Evolutionary conservation across 1,140 invertebrate genomes (phyloP), one percentile per base, ranked within the genome.

Genomic region (Spodoptera litura): DNA sequence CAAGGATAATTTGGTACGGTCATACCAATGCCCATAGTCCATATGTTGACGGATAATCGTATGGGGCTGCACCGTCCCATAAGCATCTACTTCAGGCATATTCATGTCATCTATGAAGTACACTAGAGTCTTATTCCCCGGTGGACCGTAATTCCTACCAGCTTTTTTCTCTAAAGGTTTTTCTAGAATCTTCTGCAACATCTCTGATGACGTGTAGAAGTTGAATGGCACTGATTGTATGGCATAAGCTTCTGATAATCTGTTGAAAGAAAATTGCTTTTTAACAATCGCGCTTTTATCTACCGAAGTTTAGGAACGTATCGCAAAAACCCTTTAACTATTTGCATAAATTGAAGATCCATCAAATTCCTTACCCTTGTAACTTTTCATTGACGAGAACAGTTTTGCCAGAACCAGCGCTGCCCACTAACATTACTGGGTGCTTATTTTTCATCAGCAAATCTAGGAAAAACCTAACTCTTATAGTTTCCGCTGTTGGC

Each of bases 91-190:
- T 95, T 99, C 98, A 13, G 99, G 98, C 98, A 99, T 99, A 90
- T 99, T 99, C 97, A 99, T 97, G 87, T 99, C 99, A 90, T 99
- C 99, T 78, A 99, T 97, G 91, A 99, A 99, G 90, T 99, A 99
- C 78, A 99, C 97, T n/a, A 99, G 94, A 0, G 97, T 97, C 93
- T 99, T 99, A 85, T 97, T 99, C 49, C 99, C 98, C 3, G 98
- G 98, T 25, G 99, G 99, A 5, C 98, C 99, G 87, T 97, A 99
- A 95, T 99, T 99, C 83, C 98, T 96, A 3, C 99, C 99, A 55
- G 99, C 98, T 94, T 99, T 99, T 95, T 99, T 99, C 90, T 99
- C 99, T 56, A 99, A 89, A n/a, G 98, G 98, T 92, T 98, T 99
- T 88, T 99, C 99, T 64, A 99, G 92, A 64, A 99, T 97, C 89